Evolutionary conservation across 2,888 invertebrate species (phyloP).

Genomic region (Andrena bicolor): DNA sequence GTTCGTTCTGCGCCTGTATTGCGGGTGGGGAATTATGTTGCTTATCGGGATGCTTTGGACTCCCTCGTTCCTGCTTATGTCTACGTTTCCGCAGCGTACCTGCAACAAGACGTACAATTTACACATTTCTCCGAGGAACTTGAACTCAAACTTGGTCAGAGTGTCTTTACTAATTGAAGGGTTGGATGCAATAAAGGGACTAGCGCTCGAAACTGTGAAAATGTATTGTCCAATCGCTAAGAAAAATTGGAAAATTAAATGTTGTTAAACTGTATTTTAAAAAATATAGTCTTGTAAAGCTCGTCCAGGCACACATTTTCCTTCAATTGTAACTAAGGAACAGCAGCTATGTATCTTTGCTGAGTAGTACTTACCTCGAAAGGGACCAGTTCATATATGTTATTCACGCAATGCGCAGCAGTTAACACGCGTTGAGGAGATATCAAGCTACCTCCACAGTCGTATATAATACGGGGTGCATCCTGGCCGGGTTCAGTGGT

Average conservation of each 20-base stretch:
- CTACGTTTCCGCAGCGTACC: slow-evolving; percentile 77
- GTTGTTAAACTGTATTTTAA: no score
- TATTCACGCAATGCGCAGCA: slow-evolving; percentile 81
- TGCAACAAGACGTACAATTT: slow-evolving; percentile 34
- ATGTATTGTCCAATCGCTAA: no score
- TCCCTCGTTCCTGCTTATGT: slow-evolving; percentile 56
- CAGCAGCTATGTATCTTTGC: no score
- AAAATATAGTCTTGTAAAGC: no score
- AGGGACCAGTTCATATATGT: slow-evolving; percentile 67
- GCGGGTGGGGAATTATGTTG: slow-evolving; percentile 74
- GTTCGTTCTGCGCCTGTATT: slow-evolving; percentile 72
- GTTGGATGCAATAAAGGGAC: no score
- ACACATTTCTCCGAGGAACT: neutral
- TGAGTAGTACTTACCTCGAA: slow-evolving; percentile 70
- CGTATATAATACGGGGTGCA: slow-evolving; percentile 67
- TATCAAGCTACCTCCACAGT: slow-evolving; percentile 80
- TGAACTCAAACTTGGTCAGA: no score
- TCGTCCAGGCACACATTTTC: no score
- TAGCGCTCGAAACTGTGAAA: no score
- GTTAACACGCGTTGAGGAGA: slow-evolving; percentile 77
- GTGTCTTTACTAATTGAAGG: no score
- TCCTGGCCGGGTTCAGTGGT: slow-evolving; percentile 49
- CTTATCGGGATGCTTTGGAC: slow-evolving; percentile 72
- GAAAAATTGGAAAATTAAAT: no score
- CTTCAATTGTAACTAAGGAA: no score